Percentiles rank a stretch among this genome's conserved stretches.
Evolutionary conservation across 2,888 invertebrate genomes (phyloP).

Genomic region (Eilema griseolum): DNA sequence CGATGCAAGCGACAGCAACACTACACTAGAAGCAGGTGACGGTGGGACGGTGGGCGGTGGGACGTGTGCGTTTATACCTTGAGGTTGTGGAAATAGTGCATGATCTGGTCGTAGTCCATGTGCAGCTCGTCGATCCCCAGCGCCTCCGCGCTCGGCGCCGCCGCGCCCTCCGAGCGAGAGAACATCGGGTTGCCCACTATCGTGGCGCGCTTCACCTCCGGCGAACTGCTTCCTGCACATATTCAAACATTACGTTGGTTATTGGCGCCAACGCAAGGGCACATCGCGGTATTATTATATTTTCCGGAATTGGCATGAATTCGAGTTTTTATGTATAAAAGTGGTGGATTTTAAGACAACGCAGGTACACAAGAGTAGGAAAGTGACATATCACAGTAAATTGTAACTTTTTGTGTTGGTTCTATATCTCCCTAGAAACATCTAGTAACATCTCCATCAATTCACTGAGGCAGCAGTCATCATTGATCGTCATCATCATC

Average conservation of each 20-base stretch:
- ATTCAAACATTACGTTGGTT: background rate
- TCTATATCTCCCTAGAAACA: too few relatives aligned
- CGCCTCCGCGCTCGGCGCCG: constrained; percentile 82
- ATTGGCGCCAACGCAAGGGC: too few relatives aligned
- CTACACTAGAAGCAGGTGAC: constrained; percentile 80
- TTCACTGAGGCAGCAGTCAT: too few relatives aligned
- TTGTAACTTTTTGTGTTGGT: too few relatives aligned
- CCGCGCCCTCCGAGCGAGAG: constrained; percentile 85
- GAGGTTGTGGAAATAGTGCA: constrained; percentile 99
- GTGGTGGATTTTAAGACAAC: too few relatives aligned
- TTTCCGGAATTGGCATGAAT: too few relatives aligned
- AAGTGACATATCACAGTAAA: too few relatives aligned
- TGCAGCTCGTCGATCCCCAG: constrained; percentile 94
- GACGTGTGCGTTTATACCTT: constrained; percentile 90
- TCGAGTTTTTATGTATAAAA: too few relatives aligned
- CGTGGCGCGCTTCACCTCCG: constrained; percentile 93
- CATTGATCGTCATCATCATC: too few relatives aligned
- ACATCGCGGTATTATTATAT: too few relatives aligned
- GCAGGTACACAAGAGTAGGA: too few relatives aligned
- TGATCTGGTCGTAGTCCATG: constrained; percentile 99
- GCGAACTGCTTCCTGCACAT: constrained; percentile 73
- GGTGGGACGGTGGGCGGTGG: constrained; percentile 54
- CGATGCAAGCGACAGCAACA: constrained; percentile 81
- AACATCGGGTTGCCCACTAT: constrained; percentile 97
- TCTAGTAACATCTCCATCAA: too few relatives aligned